Percentiles rank a stretch among this genome's conserved stretches.
phyloP scores from a whole-genome alignment of 2,113 vertebrate genomes.

The Hippocampus comes region DNA sequence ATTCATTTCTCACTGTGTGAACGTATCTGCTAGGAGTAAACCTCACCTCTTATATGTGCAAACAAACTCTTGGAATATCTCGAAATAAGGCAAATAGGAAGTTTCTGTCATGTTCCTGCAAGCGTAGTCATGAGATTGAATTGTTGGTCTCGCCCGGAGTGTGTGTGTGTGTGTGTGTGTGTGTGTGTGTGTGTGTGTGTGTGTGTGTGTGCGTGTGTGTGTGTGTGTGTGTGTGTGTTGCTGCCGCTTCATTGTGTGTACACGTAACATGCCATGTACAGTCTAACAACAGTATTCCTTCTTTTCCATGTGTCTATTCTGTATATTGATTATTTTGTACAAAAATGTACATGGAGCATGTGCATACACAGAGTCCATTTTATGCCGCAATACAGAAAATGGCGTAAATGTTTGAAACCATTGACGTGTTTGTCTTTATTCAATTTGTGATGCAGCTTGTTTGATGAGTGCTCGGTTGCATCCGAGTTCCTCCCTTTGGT shows the following conservation, averaged over 20 bases:
- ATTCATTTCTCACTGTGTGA: neutral
- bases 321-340: constrained; percentile 64
- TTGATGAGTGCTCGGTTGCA: neutral
- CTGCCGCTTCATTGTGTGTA: constrained; percentile 17
- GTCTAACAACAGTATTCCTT: constrained; percentile 58
- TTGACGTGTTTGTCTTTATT: constrained; percentile 2
- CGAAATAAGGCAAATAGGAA: neutral
- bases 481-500: neutral
- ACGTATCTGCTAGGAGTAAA: neutral
- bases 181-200: no score
- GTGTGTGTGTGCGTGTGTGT: neutral
- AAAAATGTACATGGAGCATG: constrained; percentile 70
- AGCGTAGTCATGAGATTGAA: neutral
- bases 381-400: constrained; percentile 42
- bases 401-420: constrained; percentile 45
- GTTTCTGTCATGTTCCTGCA: neutral
- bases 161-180: neutral
- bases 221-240: neutral
- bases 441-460: neutral
- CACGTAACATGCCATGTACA: constrained; percentile 33
- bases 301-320: constrained; percentile 53
- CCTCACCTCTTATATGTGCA: neutral
- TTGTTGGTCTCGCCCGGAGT: neutral
- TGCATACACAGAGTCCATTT: constrained; percentile 62
- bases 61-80: neutral